Evolutionary conservation across 1,140 invertebrate species (phyloP).

Genomic region (Platyura marginata): DNA sequence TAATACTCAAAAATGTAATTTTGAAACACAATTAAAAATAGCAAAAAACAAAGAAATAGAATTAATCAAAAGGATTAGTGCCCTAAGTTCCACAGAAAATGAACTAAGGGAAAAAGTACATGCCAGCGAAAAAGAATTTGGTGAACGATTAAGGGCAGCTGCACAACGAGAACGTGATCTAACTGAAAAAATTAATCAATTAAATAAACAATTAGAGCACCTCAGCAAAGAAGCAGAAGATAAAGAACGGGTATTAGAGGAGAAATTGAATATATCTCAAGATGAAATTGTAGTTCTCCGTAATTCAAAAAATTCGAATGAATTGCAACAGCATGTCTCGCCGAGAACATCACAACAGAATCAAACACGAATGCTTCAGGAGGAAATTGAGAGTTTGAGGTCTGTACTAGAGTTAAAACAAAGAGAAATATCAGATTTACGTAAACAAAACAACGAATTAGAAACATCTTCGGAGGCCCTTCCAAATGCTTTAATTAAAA

Average conservation of each 20-base stretch:
- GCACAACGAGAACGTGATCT: constrained; percentile 16
- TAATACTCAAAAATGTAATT: constrained; percentile 2
- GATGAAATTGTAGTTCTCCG: constrained; percentile 21
- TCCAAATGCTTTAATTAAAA: constrained; percentile 29
- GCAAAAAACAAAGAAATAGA: constrained; percentile 15
- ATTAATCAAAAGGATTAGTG: constrained; percentile 14
- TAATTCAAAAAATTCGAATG: constrained; percentile 6
- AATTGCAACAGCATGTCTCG: no score
- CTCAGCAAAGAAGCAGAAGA: constrained; percentile 11
- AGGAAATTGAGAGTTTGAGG: constrained; percentile 52
- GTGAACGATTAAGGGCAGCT: constrained; percentile 10
- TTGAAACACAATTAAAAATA: constrained; percentile 5
- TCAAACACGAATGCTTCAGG: constrained; percentile 26
- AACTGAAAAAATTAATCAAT: constrained; percentile 11
- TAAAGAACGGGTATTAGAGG: constrained; percentile 15
- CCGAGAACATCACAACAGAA: background rate
- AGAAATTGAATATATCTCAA: constrained; percentile 15
- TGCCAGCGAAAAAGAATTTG: constrained; percentile 10
- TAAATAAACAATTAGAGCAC: constrained; percentile 17
- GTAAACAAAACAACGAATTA: constrained; percentile 41
- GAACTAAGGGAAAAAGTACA: constrained; percentile 15
- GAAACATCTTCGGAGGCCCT: constrained; percentile 33
- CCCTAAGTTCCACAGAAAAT: constrained; percentile 13
- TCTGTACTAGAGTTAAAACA: constrained; percentile 57
- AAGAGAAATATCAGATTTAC: constrained; percentile 45